Conservation (phyloP, 1,140 invertebrate species). For the Temnothorax longispinosus region DNA sequence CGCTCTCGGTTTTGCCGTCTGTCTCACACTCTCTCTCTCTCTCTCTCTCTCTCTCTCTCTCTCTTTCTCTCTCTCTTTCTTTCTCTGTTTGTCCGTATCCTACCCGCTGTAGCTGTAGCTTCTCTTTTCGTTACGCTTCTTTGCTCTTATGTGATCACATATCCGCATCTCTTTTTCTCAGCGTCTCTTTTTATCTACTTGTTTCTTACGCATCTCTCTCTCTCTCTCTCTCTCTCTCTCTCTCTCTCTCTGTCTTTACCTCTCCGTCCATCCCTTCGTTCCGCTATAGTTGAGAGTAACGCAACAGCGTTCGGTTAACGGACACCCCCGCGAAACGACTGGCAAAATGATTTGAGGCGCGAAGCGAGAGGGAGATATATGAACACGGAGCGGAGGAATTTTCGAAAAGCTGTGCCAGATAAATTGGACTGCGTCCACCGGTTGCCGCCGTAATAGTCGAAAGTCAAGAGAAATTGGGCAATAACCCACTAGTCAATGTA, state of each 20-base stretch:
- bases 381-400: conserved; percentile 3
- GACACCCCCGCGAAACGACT: conserved; percentile 46
- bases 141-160: neutral
- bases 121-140: conserved; percentile 53
- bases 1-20: conserved; percentile 3
- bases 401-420: conserved; percentile 64
- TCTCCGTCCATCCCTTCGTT: neutral
- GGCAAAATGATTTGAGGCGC: conserved; percentile 16
- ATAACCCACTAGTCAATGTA: neutral
- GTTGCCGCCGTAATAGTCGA: conserved; percentile 21
- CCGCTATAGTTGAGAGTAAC: neutral
- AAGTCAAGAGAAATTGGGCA: conserved; percentile 60
- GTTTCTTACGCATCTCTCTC: neutral
- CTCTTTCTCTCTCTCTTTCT: neutral
- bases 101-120: neutral
- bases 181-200: neutral
- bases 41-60: neutral
- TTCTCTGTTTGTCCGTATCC: neutral
- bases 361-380: neutral
- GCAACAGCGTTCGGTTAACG: conserved; percentile 19
- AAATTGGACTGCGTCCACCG: conserved; percentile 68
- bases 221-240: neutral
- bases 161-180: neutral
- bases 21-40: neutral
- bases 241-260: neutral